These are phyloP conservation scores for Sipunculus nudus DNA, from an alignment of 2,888 invertebrate genomes.

Conservation along the genomic window DNA sequence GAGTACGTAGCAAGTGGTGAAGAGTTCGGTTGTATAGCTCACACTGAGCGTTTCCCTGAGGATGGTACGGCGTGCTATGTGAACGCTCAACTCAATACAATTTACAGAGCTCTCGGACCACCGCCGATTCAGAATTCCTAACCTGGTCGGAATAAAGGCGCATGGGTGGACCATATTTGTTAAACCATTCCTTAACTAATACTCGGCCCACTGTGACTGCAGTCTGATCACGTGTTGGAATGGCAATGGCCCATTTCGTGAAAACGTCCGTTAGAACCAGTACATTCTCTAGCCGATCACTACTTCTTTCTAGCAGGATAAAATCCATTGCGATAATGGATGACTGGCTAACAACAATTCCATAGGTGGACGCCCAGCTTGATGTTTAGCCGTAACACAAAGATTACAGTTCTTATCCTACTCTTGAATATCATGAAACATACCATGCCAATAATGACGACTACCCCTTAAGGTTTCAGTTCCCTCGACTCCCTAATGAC, in stretches of 20 bases:
- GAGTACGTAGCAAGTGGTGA: conserved; percentile 30
- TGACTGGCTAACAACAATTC: too few relatives aligned
- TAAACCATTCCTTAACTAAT: conserved; percentile 23
- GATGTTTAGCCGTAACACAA: too few relatives aligned
- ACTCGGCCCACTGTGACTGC: conserved; percentile 29
- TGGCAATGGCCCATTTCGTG: conserved; percentile 27
- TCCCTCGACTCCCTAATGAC: too few relatives aligned
- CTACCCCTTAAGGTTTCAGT: too few relatives aligned
- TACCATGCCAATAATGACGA: too few relatives aligned
- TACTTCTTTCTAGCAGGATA: conserved; percentile 19
- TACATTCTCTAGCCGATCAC: conserved; percentile 23
- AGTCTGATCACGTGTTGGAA: conserved; percentile 28
- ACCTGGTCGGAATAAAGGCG: conserved; percentile 9
- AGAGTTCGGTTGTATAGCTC: conserved; percentile 41
- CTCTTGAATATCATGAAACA: too few relatives aligned
- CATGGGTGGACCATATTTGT: conserved; percentile 26
- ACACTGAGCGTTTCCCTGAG: conserved; percentile 34
- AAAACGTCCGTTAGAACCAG: conserved; percentile 35
- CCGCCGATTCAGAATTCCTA: neutral
- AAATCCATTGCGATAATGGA: too few relatives aligned
- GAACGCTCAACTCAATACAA: neutral
- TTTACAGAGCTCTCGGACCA: conserved; percentile 5
- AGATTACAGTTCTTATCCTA: too few relatives aligned
- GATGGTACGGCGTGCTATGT: conserved; percentile 17
- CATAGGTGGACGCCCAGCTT: too few relatives aligned